A percentile compares a stretch with the other conserved stretches of the same genome.
Evolutionary conservation across 2,113 vertebrate genomes (phyloP).

Genomic region (Cebus imitator): DNA sequence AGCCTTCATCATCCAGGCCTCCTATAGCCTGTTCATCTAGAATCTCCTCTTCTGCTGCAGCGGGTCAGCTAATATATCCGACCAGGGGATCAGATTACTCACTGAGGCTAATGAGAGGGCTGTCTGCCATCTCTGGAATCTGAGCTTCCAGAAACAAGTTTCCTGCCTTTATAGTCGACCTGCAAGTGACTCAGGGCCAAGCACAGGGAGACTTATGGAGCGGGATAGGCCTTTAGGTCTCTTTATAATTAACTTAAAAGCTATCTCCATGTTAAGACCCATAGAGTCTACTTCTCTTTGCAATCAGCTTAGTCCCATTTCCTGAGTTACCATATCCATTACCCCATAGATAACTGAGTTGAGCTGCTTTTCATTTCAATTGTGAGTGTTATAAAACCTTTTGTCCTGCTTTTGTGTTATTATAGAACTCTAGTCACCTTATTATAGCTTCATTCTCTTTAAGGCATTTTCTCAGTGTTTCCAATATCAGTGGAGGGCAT

Average conservation of each 20-base stretch:
- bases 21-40: background rate
- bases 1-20: background rate
- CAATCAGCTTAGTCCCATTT: background rate
- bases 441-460: slow-evolving; percentile 36
- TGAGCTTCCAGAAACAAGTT: slow-evolving; percentile 7
- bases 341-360: background rate
- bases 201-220: background rate
- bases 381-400: slow-evolving; percentile 49
- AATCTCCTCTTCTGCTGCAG: background rate
- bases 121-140: background rate
- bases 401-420: background rate
- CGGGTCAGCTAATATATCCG: background rate
- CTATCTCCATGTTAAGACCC: background rate
- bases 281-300: background rate
- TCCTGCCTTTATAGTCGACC: background rate
- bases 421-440: slow-evolving; percentile 3
- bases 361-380: slow-evolving; percentile 4
- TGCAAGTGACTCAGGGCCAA: background rate
- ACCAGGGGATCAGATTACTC: background rate
- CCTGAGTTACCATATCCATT: background rate
- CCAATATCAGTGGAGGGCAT: background rate
- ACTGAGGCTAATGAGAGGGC: background rate
- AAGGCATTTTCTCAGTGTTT: background rate
- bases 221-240: background rate
- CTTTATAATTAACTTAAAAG: background rate